These are phyloP conservation scores for Xylota sylvarum DNA, from an alignment of 2,888 invertebrate genomes.

Conservation along the genomic window DNA sequence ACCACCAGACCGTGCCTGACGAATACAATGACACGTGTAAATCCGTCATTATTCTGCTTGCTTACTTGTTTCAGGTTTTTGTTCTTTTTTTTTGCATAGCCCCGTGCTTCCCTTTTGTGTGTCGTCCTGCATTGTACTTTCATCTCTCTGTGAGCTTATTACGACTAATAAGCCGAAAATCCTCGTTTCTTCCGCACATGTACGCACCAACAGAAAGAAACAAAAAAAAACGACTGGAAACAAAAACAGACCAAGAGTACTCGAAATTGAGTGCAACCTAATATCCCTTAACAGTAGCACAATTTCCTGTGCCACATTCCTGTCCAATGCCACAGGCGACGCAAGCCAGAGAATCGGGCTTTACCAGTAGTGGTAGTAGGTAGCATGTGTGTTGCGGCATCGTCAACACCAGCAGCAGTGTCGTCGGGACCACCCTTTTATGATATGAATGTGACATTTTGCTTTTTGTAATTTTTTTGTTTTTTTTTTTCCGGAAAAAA, in stretches of 20 bases:
- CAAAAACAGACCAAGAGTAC: constrained; percentile 47
- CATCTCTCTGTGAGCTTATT: constrained; percentile 61
- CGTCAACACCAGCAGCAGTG: constrained; percentile 29
- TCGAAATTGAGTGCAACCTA: constrained; percentile 66
- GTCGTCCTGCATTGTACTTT: constrained; percentile 45
- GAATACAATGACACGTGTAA: constrained; percentile 60
- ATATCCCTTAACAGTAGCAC: constrained; percentile 63
- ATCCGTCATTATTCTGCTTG: constrained; percentile 49
- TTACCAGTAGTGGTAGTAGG: neutral
- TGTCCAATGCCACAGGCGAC: constrained; percentile 67
- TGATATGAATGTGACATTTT: constrained; percentile 26
- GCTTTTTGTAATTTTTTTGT: neutral
- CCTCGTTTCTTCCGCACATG: constrained; percentile 40
- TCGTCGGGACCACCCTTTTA: constrained; percentile 49
- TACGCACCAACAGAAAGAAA: constrained; percentile 15
- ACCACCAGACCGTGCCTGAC: constrained; percentile 43
- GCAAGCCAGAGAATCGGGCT: constrained; percentile 14
- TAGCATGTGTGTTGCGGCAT: constrained; percentile 17
- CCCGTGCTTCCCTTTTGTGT: neutral
- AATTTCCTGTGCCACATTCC: constrained; percentile 71
- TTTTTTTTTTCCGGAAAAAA: constrained; percentile 7
- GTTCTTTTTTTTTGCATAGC: neutral
- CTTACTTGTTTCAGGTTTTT: constrained; percentile 1
- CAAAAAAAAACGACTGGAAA: constrained; percentile 17
- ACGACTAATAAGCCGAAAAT: constrained; percentile 68